Conservation (phyloP, 1,140 invertebrate genomes). For the Phymastichus coffea region DNA sequence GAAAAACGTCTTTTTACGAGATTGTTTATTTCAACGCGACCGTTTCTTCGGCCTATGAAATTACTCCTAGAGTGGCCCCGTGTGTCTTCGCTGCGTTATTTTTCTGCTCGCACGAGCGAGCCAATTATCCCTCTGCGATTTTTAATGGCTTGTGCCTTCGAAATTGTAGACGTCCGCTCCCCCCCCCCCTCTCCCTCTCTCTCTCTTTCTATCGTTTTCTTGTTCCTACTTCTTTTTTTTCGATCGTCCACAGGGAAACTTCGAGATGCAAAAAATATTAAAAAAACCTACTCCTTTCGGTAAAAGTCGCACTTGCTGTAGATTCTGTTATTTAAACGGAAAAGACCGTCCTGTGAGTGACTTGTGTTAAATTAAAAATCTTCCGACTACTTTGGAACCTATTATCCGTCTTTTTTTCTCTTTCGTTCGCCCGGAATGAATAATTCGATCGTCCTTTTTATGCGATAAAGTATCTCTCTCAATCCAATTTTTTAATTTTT, state of each 20-base stretch:
- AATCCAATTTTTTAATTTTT: too few species aligned
- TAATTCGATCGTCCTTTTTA: neutral
- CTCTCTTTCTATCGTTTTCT: constrained; percentile 21
- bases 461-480: too few species aligned
- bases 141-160: constrained; percentile 45
- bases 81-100: constrained; percentile 14
- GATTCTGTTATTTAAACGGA: too few species aligned
- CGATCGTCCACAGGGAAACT: constrained; percentile 42
- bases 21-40: too few species aligned
- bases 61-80: too few species aligned
- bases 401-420: neutral
- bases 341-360: neutral
- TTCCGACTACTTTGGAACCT: neutral
- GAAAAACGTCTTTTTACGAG: too few species aligned
- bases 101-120: constrained; percentile 29
- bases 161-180: constrained; percentile 47
- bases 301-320: too few species aligned
- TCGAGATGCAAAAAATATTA: too few species aligned
- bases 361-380: constrained; percentile 2
- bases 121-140: constrained; percentile 47
- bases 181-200: constrained; percentile 19
- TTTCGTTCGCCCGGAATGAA: neutral
- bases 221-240: constrained; percentile 40
- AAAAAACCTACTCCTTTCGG: too few species aligned
- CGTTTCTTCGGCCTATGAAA: too few species aligned